These are phyloP conservation scores for Agonopterix heracliana DNA, from an alignment of 2,888 invertebrate species.

Conservation along the genomic window DNA sequence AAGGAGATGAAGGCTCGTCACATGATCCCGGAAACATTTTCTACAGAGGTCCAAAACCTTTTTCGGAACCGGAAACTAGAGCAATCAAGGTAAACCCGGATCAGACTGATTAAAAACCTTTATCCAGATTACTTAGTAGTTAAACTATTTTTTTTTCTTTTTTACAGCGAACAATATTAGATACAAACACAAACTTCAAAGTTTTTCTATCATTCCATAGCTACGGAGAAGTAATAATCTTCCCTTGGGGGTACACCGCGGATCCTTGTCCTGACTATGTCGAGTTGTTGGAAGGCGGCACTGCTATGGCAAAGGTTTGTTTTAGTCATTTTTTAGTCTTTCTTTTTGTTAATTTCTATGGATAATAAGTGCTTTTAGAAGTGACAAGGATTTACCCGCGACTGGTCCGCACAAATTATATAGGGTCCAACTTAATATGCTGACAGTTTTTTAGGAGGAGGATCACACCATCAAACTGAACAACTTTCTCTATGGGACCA, in stretches of 20 bases:
- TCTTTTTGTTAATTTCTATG: too few species aligned
- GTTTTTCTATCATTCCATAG: conserved; percentile 65
- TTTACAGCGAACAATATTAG: conserved; percentile 38
- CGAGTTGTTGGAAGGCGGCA: conserved; percentile 58
- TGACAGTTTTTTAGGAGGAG: too few species aligned
- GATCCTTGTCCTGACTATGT: conserved; percentile 63
- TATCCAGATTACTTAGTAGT: background rate
- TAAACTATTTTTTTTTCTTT: background rate
- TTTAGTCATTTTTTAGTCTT: background rate
- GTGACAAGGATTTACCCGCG: too few species aligned
- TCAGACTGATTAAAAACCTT: background rate
- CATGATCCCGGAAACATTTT: conserved; percentile 88
- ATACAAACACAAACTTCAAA: conserved; percentile 39
- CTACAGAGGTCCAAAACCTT: conserved; percentile 85
- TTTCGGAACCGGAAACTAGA: conserved; percentile 91
- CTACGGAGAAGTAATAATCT: conserved; percentile 65
- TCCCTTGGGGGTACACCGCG: conserved; percentile 62
- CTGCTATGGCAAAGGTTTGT: conserved; percentile 51
- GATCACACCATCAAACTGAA: too few species aligned
- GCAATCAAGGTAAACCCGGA: conserved; percentile 64
- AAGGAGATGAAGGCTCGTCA: conserved; percentile 90
- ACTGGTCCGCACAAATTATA: too few species aligned
- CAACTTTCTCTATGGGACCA: too few species aligned
- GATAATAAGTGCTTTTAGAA: too few species aligned
- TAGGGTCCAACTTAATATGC: too few species aligned